Evolutionary conservation across 2,797 vertebrate species (phyloP), one percentile per base, ranked within the genome.

Genomic region (Anguilla obscura): DNA sequence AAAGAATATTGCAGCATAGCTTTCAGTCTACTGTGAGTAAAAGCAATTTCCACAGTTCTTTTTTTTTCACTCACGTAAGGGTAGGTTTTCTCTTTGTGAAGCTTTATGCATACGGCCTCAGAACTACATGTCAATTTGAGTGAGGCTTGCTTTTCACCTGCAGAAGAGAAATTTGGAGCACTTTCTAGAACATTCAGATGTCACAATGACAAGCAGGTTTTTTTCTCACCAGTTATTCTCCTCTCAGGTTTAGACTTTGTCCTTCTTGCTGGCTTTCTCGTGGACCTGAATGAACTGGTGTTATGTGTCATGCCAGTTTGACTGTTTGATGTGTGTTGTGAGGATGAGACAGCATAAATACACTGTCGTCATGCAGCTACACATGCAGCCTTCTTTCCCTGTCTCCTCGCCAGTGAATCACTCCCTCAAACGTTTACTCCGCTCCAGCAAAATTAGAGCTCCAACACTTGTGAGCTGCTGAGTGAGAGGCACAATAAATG

Each of bases 71-170:
- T 52, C 50, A 69, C n/a, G 18, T 69, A 69, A 21, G 40, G 40
- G 40, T 45, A 45, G 40, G 60, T 89, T 76, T 84, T 88, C 89
- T 91, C 88, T 89, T 91, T 91, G 91, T 93, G 90, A 92, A 85
- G 88, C 87, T 86, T 92, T 52, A 52, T 52, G 10, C 50, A 52
- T 52, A 52, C 1, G 50, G 50, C 50, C 50, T 12, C 50, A 52
- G 50, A 52, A 63, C 3, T 18, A 63, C 18, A 0, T 63, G 58
- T 4, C 58, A 14, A 4, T 63, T 18, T 18, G 16, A 63, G 58
- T 63, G 16, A 63, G 21, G 14, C 14, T 18, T 69, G 16, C 66
- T 69, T 7, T 69, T 69, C 66, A 69, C 66, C 66, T 3, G 24
- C 66, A 27, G 66, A 16, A 66, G 2, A 66, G 63, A 21, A n/a